Conservation (phyloP, 1,140 invertebrate genomes). For the Drosophila micromelanica region DNA sequence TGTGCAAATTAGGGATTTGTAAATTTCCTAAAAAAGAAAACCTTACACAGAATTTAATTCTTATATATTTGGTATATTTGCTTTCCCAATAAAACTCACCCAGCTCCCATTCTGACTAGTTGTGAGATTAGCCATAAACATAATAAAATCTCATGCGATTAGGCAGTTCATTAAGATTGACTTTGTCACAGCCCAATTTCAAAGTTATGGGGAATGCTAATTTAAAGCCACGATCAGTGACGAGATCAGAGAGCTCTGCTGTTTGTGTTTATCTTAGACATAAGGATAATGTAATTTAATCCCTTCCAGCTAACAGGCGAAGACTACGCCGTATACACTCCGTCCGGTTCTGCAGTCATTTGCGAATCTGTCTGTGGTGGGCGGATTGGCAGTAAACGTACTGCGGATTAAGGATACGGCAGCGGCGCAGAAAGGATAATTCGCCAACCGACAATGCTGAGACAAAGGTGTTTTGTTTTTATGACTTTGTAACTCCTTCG, state of each 20-base stretch:
- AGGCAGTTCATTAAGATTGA: conserved; percentile 4
- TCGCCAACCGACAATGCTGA: conserved; percentile 71
- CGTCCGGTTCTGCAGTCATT: conserved; percentile 40
- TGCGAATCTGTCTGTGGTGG: conserved; percentile 54
- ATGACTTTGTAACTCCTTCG: conserved; percentile 83
- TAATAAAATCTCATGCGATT: not conserved
- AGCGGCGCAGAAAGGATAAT: conserved; percentile 74
- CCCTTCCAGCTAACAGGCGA: conserved; percentile 60
- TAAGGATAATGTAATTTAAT: conserved; percentile 80
- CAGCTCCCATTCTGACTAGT: not conserved
- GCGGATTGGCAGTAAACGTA: conserved; percentile 42
- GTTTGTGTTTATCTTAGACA: conserved; percentile 76
- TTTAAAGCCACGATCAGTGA: not conserved
- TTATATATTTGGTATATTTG: not conserved
- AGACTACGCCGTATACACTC: not conserved
- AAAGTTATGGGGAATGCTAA: conserved; percentile 6
- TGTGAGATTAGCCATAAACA: not conserved
- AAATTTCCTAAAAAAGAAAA: too few relatives aligned
- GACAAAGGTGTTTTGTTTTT: conserved; percentile 84
- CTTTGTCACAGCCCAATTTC: conserved; percentile 1
- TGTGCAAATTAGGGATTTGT: too few relatives aligned
- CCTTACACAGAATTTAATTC: too few relatives aligned
- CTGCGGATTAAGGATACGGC: conserved; percentile 70
- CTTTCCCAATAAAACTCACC: not conserved
- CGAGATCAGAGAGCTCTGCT: conserved; percentile 14